Evolutionary conservation across 2,888 invertebrate species (phyloP).

Genomic region (Leucozona laternaria): DNA sequence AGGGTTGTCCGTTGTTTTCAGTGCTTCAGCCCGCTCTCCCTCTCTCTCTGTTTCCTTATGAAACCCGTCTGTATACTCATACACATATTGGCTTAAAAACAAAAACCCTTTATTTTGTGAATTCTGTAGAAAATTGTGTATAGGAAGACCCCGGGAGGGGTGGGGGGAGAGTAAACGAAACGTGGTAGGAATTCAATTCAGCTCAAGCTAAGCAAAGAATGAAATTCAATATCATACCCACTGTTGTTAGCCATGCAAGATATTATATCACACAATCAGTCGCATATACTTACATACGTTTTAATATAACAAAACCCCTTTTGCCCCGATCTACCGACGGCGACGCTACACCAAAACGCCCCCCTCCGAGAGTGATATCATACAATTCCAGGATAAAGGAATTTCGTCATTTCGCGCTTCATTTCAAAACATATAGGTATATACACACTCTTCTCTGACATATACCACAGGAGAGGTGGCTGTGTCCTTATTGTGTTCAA

Average conservation of each 20-base stretch:
- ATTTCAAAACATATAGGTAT: conserved; percentile 46
- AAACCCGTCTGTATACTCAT: background rate
- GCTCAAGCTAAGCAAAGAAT: conserved; percentile 63
- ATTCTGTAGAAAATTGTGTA: background rate
- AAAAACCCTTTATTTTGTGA: conserved; percentile 53
- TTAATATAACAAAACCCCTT: conserved; percentile 18
- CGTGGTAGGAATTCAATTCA: conserved; percentile 68
- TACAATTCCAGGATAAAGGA: conserved; percentile 65
- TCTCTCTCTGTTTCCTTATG: background rate
- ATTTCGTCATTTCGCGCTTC: conserved; percentile 68
- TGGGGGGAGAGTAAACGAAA: conserved; percentile 46
- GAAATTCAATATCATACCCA: conserved; percentile 70
- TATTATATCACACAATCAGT: conserved; percentile 51
- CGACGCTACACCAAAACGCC: background rate
- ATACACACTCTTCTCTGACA: conserved; percentile 21
- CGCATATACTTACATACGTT: background rate
- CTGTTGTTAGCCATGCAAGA: conserved; percentile 48
- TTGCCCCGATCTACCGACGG: background rate
- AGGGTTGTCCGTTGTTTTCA: conserved; percentile 33
- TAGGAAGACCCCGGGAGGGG: conserved; percentile 21
- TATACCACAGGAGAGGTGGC: conserved; percentile 37
- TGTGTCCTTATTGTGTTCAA: conserved; percentile 60
- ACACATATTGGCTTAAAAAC: conserved; percentile 36
- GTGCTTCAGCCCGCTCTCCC: background rate
- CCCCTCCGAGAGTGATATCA: conserved; percentile 54